Evolutionary conservation across 2,888 invertebrate species (phyloP), one percentile per base, ranked within the genome.

Genomic region (Eupithecia subfuscata): DNA sequence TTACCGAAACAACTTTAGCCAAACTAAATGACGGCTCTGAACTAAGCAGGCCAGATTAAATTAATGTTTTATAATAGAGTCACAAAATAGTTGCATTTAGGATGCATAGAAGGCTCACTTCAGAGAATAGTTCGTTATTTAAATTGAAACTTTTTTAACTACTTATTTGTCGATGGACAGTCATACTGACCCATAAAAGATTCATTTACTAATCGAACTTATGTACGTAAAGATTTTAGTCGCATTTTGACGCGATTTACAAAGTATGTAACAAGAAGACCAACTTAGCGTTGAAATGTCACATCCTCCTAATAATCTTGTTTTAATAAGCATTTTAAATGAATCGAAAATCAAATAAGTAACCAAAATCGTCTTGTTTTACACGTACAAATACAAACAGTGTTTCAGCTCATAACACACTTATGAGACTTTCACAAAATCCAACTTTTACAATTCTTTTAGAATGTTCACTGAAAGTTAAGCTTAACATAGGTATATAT

Each of bases 61-160:
- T 71, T 71, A 65, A 71, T 65, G 43, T 72, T 67, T 48, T 22
- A 40, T 72, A 67, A 40, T 72, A 40, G 43, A 71, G 37, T 67
- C 65, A 67, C 65, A 67, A 67, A 67, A 37, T 67, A n/a, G 37
- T 14, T n/a, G 18, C 30, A 40, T 65, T 34, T 14, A 34, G 2
- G 65, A n/a, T 18, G 34, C n/a, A 22, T 56, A 56, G 60, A 60
- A 25, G 6, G 60, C 60, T 60, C 60, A 25, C 60, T 60, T 60
- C 25, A 60, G 14, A 12, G 22, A 25, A 25, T 60, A 22, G 22
- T n/a, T n/a, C 8, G 22, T 11, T 11, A 56, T 22, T 56, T 22
- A 22, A 56, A 56, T 56, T 56, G 0, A 25, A 60, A 60, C 5
- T 60, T 56, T 52, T 56, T 60, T 1, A 5, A 1, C 25, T 14